Conservation (phyloP, 2,888 invertebrate species). For the Zootermopsis nevadensis region DNA sequence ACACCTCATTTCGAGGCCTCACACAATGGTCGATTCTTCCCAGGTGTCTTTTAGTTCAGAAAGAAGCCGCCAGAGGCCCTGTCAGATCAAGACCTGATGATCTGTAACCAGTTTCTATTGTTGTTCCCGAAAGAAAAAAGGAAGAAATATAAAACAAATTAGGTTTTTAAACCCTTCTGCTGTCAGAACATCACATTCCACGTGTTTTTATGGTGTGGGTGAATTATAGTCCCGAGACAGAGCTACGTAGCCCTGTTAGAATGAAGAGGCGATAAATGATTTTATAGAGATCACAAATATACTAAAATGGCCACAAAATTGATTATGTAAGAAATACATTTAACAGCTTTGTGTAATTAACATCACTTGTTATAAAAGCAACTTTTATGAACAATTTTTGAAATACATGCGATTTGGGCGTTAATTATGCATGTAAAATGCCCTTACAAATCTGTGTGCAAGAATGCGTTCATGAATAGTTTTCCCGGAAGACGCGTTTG, state of each 20-base stretch:
- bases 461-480: no score
- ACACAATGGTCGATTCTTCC: constrained; percentile 14
- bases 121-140: neutral
- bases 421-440: no score
- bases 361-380: no score
- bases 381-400: no score
- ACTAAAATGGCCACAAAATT: no score
- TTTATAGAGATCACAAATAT: neutral
- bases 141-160: constrained; percentile 39
- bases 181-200: constrained; percentile 4
- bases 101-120: constrained; percentile 37
- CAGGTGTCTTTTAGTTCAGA: constrained; percentile 5
- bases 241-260: neutral
- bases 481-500: no score
- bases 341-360: no score
- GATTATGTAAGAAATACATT: no score
- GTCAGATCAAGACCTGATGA: constrained; percentile 25
- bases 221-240: constrained; percentile 5
- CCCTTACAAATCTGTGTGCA: no score
- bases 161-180: constrained; percentile 1
- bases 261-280: neutral
- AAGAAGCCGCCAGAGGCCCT: constrained; percentile 36
- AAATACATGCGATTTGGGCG: no score
- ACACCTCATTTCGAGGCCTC: constrained; percentile 39
- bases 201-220: neutral